Evolutionary conservation across 2,113 vertebrate genomes (phyloP).

Genomic region (Anarhynchus alexandrinus): DNA sequence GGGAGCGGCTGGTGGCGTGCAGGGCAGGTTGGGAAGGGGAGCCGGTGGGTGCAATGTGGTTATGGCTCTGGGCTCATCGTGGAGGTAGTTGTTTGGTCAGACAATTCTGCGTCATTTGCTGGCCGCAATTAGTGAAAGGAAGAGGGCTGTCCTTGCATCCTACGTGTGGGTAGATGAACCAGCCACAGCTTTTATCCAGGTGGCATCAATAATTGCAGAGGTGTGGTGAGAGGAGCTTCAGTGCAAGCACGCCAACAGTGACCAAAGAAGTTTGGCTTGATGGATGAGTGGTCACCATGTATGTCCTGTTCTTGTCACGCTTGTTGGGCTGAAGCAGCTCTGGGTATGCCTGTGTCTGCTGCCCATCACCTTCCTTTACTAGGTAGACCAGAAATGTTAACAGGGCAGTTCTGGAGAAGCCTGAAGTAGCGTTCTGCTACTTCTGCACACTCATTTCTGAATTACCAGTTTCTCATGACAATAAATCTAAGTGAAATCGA

Average conservation of each 20-base stretch:
- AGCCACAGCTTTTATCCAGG: neutral
- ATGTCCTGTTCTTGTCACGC: fast-evolving
- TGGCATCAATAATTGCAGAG: neutral
- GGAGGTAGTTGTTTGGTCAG: neutral
- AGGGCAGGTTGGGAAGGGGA: neutral
- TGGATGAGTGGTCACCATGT: fast-evolving
- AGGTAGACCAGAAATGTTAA: neutral
- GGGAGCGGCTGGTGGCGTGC: fast-evolving
- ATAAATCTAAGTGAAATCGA: neutral
- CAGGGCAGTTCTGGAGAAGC: neutral
- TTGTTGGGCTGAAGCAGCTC: neutral
- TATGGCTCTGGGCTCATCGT: neutral
- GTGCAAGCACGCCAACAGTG: neutral
- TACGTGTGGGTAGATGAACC: fast-evolving
- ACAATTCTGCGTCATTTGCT: neutral
- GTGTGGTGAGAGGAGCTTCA: neutral
- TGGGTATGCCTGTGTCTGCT: neutral
- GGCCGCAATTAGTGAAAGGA: fast-evolving
- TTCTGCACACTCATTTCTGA: neutral
- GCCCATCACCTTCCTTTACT: neutral
- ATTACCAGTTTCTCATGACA: neutral
- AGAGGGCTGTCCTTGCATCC: neutral
- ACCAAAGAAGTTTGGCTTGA: neutral
- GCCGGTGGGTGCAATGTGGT: too few relatives aligned
- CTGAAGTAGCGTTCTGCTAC: neutral